These are phyloP conservation scores for Esperia sulphurella DNA, from an alignment of 2,888 invertebrate species.

Conservation along the genomic window DNA sequence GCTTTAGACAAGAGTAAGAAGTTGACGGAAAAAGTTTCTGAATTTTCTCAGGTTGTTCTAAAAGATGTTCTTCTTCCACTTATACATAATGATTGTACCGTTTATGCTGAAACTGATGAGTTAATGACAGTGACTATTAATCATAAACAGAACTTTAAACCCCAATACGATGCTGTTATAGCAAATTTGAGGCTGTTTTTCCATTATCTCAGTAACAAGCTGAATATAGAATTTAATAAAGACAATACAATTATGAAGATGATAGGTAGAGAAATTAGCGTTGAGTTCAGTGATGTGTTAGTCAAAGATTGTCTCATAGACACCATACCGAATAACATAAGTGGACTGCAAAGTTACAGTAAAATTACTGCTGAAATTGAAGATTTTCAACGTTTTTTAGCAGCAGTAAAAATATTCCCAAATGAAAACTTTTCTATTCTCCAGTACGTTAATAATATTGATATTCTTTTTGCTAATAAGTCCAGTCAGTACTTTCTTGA, in stretches of 20 bases:
- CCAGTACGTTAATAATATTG: constrained; percentile 86
- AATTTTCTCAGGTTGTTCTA: constrained; percentile 79
- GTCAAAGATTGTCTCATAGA: constrained; percentile 86
- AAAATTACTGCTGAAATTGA: constrained; percentile 81
- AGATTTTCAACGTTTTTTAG: constrained; percentile 82
- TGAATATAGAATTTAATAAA: constrained; percentile 68
- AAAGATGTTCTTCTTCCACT: constrained; percentile 79
- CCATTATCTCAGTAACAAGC: constrained; percentile 75
- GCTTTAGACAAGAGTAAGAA: constrained; percentile 63
- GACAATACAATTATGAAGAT: constrained; percentile 71
- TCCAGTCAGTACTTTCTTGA: constrained; percentile 85
- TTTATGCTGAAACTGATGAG: constrained; percentile 57
- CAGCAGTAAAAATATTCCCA: constrained; percentile 79
- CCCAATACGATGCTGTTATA: constrained; percentile 76
- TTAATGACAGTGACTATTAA: constrained; percentile 50
- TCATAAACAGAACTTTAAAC: constrained; percentile 57
- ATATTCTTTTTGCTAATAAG: constrained; percentile 87
- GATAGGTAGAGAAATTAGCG: constrained; percentile 76
- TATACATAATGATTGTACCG: constrained; percentile 65
- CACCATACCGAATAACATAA: constrained; percentile 87
- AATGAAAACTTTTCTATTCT: constrained; percentile 78
- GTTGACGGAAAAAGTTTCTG: constrained; percentile 65
- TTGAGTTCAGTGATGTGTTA: constrained; percentile 81
- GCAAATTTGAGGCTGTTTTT: constrained; percentile 78
- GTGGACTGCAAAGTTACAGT: constrained; percentile 83